Evolutionary conservation across 64 coral and sea anemone genomes (phyloP).

Genomic region (Pocillopora damicornis): DNA sequence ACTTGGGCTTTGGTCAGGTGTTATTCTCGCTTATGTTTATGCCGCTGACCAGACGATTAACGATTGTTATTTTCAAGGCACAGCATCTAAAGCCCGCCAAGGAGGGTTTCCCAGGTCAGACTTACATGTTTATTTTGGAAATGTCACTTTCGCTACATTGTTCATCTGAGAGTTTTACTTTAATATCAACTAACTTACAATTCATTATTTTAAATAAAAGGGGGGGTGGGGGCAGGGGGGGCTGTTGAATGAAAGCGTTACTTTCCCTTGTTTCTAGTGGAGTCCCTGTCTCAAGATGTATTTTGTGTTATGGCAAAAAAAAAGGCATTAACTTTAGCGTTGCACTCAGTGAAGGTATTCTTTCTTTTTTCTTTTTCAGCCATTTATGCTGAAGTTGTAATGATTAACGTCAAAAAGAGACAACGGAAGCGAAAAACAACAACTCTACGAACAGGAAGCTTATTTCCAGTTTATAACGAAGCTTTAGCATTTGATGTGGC

Average conservation of each 20-base stretch:
- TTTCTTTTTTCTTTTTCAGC: constrained; percentile 28
- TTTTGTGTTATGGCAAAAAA: neutral
- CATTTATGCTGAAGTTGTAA: constrained; percentile 87
- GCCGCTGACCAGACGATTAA: constrained; percentile 88
- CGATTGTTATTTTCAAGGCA: constrained; percentile 93
- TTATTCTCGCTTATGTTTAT: constrained; percentile 94
- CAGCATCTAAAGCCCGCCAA: constrained; percentile 70
- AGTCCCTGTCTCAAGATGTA: no score
- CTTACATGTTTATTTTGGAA: no score
- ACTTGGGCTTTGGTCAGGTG: constrained; percentile 82
- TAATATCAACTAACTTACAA: neutral
- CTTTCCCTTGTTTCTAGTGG: no score
- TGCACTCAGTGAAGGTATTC: neutral
- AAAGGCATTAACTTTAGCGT: neutral
- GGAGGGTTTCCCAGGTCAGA: constrained; percentile 86
- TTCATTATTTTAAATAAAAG: no score
- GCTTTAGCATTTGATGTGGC: constrained; percentile 91
- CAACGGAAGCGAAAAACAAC: constrained; percentile 94
- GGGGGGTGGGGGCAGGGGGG: no score
- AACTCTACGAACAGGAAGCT: constrained; percentile 65
- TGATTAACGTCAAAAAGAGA: constrained; percentile 73
- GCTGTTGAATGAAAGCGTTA: no score
- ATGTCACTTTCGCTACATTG: neutral
- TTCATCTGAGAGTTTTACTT: neutral
- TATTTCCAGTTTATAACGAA: constrained; percentile 91